These are phyloP conservation scores for Phengaris alcon DNA, from an alignment of 2,888 invertebrate genomes.

Conservation along the genomic window DNA sequence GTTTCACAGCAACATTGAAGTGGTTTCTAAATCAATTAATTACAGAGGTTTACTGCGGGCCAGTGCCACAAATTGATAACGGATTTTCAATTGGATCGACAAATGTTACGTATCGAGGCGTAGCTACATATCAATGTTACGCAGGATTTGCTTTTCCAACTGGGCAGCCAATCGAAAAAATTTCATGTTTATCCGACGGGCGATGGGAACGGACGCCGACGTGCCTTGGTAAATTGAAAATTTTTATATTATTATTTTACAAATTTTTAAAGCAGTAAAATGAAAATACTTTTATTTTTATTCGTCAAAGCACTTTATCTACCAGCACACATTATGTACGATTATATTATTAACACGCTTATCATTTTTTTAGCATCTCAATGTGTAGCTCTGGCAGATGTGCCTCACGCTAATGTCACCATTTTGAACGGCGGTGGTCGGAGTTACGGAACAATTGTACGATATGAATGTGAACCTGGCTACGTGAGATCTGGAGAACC, in stretches of 20 bases:
- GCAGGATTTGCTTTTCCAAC: conserved; percentile 96
- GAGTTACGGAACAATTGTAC: conserved; percentile 95
- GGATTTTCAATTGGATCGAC: conserved; percentile 97
- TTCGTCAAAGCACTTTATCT: neutral
- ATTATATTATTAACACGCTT: neutral
- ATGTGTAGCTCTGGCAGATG: conserved; percentile 91
- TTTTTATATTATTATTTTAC: conserved; percentile 13
- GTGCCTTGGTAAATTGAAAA: conserved; percentile 84
- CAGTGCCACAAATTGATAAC: conserved; percentile 98
- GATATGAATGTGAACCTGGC: conserved; percentile 95
- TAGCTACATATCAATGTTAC: conserved; percentile 97
- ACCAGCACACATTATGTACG: neutral
- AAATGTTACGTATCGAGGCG: conserved; percentile 95
- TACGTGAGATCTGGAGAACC: conserved; percentile 93
- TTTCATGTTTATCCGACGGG: conserved; percentile 93
- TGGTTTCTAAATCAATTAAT: conserved; percentile 22
- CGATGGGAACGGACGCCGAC: conserved; percentile 95
- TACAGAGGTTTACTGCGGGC: conserved; percentile 94
- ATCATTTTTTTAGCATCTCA: conserved; percentile 85
- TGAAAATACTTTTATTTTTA: neutral
- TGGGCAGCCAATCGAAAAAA: conserved; percentile 91
- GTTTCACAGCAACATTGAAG: conserved; percentile 2
- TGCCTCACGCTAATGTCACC: conserved; percentile 91
- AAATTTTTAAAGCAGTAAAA: neutral
- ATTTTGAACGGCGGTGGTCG: conserved; percentile 93